Percentiles rank a stretch among this genome's conserved stretches.
Conservation (phyloP, 2,797 vertebrate species). For the Gobio occitaniae region DNA sequence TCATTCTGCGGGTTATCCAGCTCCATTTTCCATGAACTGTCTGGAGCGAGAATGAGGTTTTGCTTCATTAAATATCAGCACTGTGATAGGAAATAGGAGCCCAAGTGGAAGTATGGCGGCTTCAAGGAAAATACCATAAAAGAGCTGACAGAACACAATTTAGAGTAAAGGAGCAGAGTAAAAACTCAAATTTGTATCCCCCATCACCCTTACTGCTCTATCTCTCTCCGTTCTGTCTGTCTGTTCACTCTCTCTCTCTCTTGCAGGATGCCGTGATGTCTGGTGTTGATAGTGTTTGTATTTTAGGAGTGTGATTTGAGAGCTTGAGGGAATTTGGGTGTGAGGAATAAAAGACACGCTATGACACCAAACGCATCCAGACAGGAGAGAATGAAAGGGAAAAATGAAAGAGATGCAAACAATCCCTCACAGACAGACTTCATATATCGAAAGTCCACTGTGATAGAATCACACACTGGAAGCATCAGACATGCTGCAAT, state of each 20-base stretch:
- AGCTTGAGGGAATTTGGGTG: slow-evolving; percentile 50
- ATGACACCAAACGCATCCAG: slow-evolving; percentile 55
- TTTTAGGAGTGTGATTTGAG: slow-evolving; percentile 26
- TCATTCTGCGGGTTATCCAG: slow-evolving; percentile 18
- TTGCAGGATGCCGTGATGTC: slow-evolving; percentile 38
- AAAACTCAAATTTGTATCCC: slow-evolving; percentile 8
- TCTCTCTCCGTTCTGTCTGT: slow-evolving; percentile 9
- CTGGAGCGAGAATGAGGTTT: slow-evolving; percentile 13
- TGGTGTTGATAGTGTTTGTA: slow-evolving; percentile 45
- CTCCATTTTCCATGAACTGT: slow-evolving; percentile 21
- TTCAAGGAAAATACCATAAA: slow-evolving; percentile 36
- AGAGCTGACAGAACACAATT: slow-evolving; percentile 33
- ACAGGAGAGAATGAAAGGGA: slow-evolving; percentile 62
- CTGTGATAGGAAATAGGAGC: slow-evolving; percentile 20
- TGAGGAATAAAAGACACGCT: slow-evolving; percentile 62
- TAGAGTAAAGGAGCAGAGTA: slow-evolving; percentile 15
- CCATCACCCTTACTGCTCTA: slow-evolving; percentile 6
- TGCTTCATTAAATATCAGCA: slow-evolving; percentile 42
- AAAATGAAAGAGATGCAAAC: slow-evolving; percentile 70
- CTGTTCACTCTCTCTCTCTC: not conserved
- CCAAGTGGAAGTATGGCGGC: not conserved
- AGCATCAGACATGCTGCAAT: slow-evolving; percentile 16
- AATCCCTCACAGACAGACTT: slow-evolving; percentile 12
- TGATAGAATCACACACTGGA: not conserved
- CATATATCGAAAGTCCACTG: slow-evolving; percentile 16